A percentile compares a stretch with the other conserved stretches of the same genome.
Evolutionary conservation across 2,888 invertebrate genomes (phyloP).

Genomic region (Volucella zonaria): DNA sequence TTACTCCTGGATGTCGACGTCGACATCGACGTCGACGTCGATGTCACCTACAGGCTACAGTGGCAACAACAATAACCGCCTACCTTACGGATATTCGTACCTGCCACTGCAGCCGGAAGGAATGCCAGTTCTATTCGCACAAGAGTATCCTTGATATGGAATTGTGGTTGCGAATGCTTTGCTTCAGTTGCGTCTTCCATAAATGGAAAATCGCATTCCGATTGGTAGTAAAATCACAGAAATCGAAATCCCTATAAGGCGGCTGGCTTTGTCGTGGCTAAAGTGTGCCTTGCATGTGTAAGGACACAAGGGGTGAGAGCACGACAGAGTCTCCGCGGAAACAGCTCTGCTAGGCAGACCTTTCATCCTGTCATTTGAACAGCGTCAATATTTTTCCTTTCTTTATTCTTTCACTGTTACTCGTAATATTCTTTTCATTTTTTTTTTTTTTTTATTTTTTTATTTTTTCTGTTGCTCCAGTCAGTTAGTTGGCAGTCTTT

Average conservation of each 20-base stretch:
- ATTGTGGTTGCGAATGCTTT: slow-evolving; percentile 10
- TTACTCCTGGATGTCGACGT: background rate
- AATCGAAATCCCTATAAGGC: slow-evolving; percentile 6
- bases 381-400: slow-evolving; percentile 22
- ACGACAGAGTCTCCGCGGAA: background rate
- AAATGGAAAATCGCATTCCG: slow-evolving; percentile 51
- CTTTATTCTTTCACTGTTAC: slow-evolving; percentile 17
- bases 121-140: background rate
- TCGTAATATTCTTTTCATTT: background rate
- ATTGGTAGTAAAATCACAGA: slow-evolving; percentile 15
- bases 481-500: background rate
- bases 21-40: too few species aligned
- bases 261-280: background rate
- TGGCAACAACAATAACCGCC: background rate
- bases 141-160: slow-evolving; percentile 10
- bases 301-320: background rate
- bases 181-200: background rate
- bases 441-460: background rate
- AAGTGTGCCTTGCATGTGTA: slow-evolving; percentile 1
- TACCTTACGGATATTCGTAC: slow-evolving; percentile 1
- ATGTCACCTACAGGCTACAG: slow-evolving; percentile 30
- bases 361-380: slow-evolving; percentile 37
- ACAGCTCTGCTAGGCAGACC: slow-evolving; percentile 4
- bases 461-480: background rate
- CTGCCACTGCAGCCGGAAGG: slow-evolving; percentile 16